These are phyloP conservation scores for Prunella himalayana DNA, from an alignment of 2,113 vertebrate species.

Conservation along the genomic window DNA sequence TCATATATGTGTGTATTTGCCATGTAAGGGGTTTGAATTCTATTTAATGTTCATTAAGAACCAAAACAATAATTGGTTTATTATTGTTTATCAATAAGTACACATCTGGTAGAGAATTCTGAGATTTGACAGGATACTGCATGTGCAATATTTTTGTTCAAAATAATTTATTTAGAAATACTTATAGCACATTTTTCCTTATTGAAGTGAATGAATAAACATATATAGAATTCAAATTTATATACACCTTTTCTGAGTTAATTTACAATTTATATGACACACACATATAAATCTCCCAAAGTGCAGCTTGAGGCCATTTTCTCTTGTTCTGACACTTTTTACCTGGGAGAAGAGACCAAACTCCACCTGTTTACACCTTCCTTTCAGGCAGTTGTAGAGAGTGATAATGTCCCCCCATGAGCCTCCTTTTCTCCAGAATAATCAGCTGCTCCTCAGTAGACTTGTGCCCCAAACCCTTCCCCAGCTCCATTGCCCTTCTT, in stretches of 20 bases:
- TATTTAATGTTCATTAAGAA: not conserved
- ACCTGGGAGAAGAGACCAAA: rapidly evolving
- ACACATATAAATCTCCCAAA: not conserved
- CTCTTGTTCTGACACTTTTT: not conserved
- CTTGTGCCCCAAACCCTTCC: not conserved
- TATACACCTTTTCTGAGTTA: not conserved
- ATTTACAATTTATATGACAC: not conserved
- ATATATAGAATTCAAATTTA: not conserved
- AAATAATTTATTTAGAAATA: not conserved
- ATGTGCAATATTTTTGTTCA: not conserved
- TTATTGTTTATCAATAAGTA: not conserved
- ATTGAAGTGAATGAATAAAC: not conserved
- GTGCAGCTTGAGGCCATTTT: not conserved
- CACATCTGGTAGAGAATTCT: not conserved
- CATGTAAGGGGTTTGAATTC: not conserved
- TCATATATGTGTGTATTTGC: not conserved
- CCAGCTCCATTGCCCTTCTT: rapidly evolving
- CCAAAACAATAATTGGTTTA: not conserved
- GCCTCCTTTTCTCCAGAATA: not conserved
- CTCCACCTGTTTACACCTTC: not conserved
- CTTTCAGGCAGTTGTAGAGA: not conserved
- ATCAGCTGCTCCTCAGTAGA: not conserved
- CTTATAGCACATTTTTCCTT: not conserved
- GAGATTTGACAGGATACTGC: not conserved
- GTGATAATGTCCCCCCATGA: not conserved